Conservation (phyloP, 1,140 invertebrate species). For the Drosophila cardini region DNA sequence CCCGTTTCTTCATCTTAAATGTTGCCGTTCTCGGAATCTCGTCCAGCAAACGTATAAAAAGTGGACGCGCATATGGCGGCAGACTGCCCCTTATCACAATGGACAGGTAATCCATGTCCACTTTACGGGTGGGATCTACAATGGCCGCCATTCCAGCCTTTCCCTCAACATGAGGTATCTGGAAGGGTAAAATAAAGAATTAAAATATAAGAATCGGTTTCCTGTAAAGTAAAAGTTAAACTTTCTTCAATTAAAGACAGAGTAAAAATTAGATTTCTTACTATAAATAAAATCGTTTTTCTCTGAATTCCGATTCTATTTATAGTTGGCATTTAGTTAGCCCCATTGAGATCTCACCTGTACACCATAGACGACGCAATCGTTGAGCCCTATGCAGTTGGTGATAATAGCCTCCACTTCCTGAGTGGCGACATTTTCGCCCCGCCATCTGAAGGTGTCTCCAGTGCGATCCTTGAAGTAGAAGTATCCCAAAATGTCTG, state of each 20-base stretch:
- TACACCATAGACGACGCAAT: constrained; percentile 94
- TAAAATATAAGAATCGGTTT: too few species aligned
- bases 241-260: too few species aligned
- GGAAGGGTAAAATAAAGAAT: constrained; percentile 47
- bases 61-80: constrained; percentile 93
- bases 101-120: constrained; percentile 89
- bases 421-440: constrained; percentile 98
- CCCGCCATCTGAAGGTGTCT: constrained; percentile 97
- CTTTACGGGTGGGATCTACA: constrained; percentile 89
- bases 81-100: constrained; percentile 89
- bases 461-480: constrained; percentile 98
- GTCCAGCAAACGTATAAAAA: constrained; percentile 94
- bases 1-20: constrained; percentile 95
- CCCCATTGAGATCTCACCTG: constrained; percentile 87
- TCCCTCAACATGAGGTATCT: constrained; percentile 94
- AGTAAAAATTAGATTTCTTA: not conserved
- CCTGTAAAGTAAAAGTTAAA: too few species aligned
- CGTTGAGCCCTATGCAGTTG: constrained; percentile 90
- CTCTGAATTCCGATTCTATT: not conserved
- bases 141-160: constrained; percentile 98
- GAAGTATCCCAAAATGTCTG: constrained; percentile 96
- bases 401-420: constrained; percentile 97
- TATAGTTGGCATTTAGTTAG: not conserved
- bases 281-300: not conserved
- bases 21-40: constrained; percentile 94